Conservation (phyloP, 1,140 invertebrate species). For the Drosophila sechellia region DNA sequence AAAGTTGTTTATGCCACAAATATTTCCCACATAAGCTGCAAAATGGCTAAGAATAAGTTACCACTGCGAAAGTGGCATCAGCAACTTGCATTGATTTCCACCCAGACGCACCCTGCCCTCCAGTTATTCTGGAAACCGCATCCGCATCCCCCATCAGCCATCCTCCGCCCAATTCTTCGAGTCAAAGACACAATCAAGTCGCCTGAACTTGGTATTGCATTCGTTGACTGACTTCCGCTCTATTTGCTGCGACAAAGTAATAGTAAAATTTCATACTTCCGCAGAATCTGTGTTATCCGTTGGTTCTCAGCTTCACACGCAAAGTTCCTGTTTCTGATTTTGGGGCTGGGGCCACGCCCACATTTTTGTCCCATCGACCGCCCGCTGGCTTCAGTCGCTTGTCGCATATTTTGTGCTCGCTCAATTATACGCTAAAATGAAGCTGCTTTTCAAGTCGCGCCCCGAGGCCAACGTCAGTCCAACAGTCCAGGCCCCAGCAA, state of each 20-base stretch:
- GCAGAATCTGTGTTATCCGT: constrained; percentile 65
- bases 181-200: constrained; percentile 70
- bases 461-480: constrained; percentile 55
- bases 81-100: constrained; percentile 57
- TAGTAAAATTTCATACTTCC: constrained; percentile 81
- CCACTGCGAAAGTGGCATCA: constrained; percentile 1
- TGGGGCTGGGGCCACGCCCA: constrained; percentile 49
- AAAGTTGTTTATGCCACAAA: constrained; percentile 16
- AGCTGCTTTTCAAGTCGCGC: constrained; percentile 71
- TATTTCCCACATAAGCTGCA: constrained; percentile 48
- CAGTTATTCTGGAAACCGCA: not conserved
- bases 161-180: constrained; percentile 19
- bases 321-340: not conserved
- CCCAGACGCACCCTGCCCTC: constrained; percentile 14
- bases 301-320: constrained; percentile 10
- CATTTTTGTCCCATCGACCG: constrained; percentile 36
- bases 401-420: constrained; percentile 76
- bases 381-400: constrained; percentile 60
- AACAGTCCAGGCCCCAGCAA: constrained; percentile 15
- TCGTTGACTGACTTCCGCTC: constrained; percentile 81
- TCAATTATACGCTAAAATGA: constrained; percentile 82
- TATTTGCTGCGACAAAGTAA: constrained; percentile 80
- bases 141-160: not conserved
- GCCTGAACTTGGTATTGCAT: constrained; percentile 55
- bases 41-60: constrained; percentile 2